A percentile compares a stretch with the other conserved stretches of the same genome.
Conservation (phyloP, 2,113 vertebrate genomes). For the Baryphthengus martii region DNA sequence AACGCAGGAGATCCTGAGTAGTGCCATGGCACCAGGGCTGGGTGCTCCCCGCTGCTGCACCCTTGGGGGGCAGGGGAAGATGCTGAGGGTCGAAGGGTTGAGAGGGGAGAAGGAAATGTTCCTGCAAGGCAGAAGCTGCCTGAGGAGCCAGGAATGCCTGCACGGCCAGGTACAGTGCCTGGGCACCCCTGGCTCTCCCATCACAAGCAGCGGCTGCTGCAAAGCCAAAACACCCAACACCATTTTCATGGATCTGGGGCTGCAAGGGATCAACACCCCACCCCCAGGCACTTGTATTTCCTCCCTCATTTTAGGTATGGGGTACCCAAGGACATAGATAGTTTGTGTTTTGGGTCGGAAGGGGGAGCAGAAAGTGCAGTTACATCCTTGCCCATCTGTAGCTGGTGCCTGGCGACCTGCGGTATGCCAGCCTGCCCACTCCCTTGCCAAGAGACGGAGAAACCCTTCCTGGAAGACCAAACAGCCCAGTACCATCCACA, state of each 20-base stretch:
- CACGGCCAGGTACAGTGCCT: not conserved
- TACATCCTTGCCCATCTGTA: not conserved
- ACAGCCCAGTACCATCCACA: not conserved
- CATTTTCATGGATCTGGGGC: not conserved
- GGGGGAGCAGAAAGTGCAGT: not conserved
- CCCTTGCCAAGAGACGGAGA: not conserved
- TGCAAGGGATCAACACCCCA: not conserved
- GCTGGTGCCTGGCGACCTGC: no score
- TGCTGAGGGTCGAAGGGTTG: not conserved
- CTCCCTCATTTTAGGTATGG: not conserved
- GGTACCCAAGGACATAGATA: not conserved
- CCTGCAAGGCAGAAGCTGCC: not conserved
- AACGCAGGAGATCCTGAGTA: not conserved
- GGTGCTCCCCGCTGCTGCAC: not conserved
- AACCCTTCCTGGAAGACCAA: not conserved
- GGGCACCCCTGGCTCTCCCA: not conserved
- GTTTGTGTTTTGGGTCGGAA: not conserved
- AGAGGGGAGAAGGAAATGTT: not conserved
- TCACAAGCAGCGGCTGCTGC: not conserved
- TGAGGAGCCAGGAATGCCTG: not conserved
- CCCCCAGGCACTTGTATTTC: not conserved
- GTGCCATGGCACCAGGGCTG: not conserved
- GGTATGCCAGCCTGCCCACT: not conserved
- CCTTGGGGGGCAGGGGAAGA: not conserved
- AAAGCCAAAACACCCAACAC: not conserved